Evolutionary conservation across 2,888 invertebrate genomes (phyloP).

Genomic region (Latheticus oryzae): DNA sequence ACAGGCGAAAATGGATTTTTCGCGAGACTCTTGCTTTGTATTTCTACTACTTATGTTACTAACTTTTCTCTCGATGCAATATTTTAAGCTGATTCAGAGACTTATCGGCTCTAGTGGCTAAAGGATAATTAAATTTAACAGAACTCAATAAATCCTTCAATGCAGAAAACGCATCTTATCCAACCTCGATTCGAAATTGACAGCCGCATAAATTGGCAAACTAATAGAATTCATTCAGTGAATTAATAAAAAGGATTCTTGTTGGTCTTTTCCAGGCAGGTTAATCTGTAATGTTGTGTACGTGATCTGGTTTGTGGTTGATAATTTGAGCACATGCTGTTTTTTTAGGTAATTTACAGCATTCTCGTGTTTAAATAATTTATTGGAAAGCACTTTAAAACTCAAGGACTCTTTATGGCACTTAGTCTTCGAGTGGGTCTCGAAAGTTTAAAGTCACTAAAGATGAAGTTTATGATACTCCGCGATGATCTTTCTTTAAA

Average conservation of each 20-base stretch:
- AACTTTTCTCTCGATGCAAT: slow-evolving; percentile 32
- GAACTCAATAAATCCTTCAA: slow-evolving; percentile 17
- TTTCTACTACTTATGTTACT: slow-evolving; percentile 45
- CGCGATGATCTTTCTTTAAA: slow-evolving; percentile 56
- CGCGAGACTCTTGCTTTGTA: slow-evolving; percentile 54
- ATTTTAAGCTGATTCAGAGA: slow-evolving; percentile 29
- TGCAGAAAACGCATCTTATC: slow-evolving; percentile 25
- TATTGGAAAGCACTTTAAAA: slow-evolving; percentile 63
- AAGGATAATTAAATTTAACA: slow-evolving; percentile 31
- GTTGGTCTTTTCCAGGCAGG: slow-evolving; percentile 45
- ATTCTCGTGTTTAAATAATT: slow-evolving; percentile 63
- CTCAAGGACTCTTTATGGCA: slow-evolving; percentile 61
- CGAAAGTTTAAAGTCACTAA: slow-evolving; percentile 57
- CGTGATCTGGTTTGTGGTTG: slow-evolving; percentile 51
- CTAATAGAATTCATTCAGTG: slow-evolving; percentile 15
- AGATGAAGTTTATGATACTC: slow-evolving; percentile 59
- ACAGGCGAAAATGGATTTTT: slow-evolving; percentile 60
- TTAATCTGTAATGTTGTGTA: slow-evolving; percentile 51
- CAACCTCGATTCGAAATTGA: slow-evolving; percentile 13
- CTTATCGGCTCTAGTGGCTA: slow-evolving; percentile 12
- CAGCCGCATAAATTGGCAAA: slow-evolving; percentile 25
- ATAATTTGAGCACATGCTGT: slow-evolving; percentile 47
- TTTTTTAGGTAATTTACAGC: slow-evolving; percentile 59
- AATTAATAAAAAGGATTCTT: slow-evolving; percentile 35
- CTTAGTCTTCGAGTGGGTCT: slow-evolving; percentile 57